These are phyloP conservation scores for Silurus aristotelis DNA, from an alignment of 2,797 vertebrate genomes.

Conservation along the genomic window DNA sequence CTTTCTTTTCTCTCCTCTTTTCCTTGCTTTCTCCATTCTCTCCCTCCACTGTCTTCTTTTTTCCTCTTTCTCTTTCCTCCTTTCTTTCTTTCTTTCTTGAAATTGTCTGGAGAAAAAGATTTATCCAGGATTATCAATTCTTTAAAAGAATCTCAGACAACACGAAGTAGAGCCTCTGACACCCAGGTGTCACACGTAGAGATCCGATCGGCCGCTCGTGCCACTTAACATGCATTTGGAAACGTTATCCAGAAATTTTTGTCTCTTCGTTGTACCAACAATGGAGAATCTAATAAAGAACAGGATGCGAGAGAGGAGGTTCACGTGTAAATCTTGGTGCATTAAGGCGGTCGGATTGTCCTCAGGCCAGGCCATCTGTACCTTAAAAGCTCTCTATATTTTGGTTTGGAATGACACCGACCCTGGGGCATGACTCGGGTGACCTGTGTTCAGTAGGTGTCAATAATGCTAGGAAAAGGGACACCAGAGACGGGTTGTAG, in stretches of 20 bases:
- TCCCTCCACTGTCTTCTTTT: too few species aligned
- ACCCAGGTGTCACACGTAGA: conserved; percentile 30
- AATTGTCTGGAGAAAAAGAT: background rate
- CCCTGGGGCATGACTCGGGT: conserved; percentile 27
- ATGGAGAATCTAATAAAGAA: conserved; percentile 38
- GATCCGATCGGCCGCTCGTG: conserved; percentile 37
- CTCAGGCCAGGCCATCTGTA: conserved; percentile 42
- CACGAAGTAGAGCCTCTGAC: too few species aligned
- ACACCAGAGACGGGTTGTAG: conserved; percentile 44
- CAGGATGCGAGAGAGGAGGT: conserved; percentile 40
- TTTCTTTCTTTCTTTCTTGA: background rate
- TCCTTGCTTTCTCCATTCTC: too few species aligned
- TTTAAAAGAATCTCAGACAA: too few species aligned
- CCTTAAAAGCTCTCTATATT: conserved; percentile 37
- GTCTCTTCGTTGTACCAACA: conserved; percentile 20
- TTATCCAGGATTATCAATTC: background rate
- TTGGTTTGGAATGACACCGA: conserved; percentile 36
- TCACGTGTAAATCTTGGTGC: background rate
- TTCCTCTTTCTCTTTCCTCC: too few species aligned
- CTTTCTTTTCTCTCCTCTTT: too few species aligned
- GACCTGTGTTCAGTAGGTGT: conserved; percentile 28
- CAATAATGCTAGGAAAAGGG: conserved; percentile 25
- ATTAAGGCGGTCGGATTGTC: conserved; percentile 24
- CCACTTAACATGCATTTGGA: conserved; percentile 22
- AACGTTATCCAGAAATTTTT: conserved; percentile 17